Base-by-base conservation (phyloP, 1,140 invertebrate species). In the Patella vulgata region DNA sequence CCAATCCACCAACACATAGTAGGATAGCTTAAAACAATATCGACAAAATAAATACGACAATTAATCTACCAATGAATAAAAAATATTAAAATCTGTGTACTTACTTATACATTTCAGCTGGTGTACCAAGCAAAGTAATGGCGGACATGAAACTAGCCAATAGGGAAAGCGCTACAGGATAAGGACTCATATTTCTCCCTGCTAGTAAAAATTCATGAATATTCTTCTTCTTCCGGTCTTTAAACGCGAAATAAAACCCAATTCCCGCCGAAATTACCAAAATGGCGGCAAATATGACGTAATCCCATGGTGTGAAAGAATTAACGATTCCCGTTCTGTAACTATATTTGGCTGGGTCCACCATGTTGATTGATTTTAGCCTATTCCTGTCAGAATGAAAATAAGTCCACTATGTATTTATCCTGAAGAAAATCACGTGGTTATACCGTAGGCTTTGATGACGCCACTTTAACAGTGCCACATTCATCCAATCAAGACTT, bases 131-230 rank as follows among this genome's bases (percentile, higher is more conserved):
- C 3, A 97, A 81, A 0, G 94, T 94, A 14, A 96, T 90, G 11
- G 94, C 93, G 1, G 94, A 96, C 92, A 96, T 95, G 75, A 96
- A 96, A 31, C 92, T 94, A 84, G 81, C 71, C 42, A 80, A 57
- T 53, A 79, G 56, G 19, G 76, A 79, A 51, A 80, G 48, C 0
- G 78, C 66, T 42, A 78, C 77, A 1, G 78, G 78, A 2, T 75
- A 5, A 23, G 72, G 44, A 2, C 88, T 85, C 91, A 94, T 92
- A 31, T 90, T 90, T 62, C 88, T 87, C 71, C 92, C 90, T 91
- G 91, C 92, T n/a, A 93, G 82, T 8, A 94, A 82, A 75, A 93
- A 93, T 70, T 94, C 92, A 51, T 89, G 88, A 39, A 89, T 90
- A 2, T 93, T 95, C 83, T 90, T 92, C 80, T 96, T 94, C 77